Evolutionary conservation across 2,113 vertebrate genomes (phyloP).

Genomic region (Egretta garzetta): DNA sequence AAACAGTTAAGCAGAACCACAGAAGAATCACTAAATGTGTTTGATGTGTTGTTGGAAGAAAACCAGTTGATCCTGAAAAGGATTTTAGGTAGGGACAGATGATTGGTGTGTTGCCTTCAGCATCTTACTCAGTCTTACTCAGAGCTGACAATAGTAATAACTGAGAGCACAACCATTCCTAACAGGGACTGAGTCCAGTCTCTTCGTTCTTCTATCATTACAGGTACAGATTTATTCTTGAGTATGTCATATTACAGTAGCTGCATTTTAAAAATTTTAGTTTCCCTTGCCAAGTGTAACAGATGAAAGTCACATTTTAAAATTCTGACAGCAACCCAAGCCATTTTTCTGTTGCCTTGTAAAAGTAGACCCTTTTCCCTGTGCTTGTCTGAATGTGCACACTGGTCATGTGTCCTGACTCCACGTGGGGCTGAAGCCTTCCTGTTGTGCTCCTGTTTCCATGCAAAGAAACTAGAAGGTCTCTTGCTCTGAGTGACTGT

Average conservation of each 20-base stretch:
- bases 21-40: conserved; percentile 21
- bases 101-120: background rate
- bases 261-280: background rate
- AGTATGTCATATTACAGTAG: background rate
- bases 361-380: background rate
- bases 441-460: background rate
- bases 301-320: background rate
- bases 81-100: conserved; percentile 68
- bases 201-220: background rate
- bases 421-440: background rate
- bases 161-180: background rate
- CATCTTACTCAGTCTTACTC: background rate
- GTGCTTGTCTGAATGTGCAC: background rate
- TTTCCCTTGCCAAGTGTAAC: background rate
- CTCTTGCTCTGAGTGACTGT: background rate
- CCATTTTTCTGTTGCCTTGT: background rate
- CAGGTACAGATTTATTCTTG: background rate
- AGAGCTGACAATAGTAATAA: background rate
- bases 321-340: background rate
- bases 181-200: background rate
- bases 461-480: background rate
- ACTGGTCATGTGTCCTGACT: background rate
- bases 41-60: conserved; percentile 68
- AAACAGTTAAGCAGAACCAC: background rate
- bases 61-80: conserved; percentile 68